Evolutionary conservation across 23 tunicate species (phyloP).

Genomic region (Aplidium turbinatum): DNA sequence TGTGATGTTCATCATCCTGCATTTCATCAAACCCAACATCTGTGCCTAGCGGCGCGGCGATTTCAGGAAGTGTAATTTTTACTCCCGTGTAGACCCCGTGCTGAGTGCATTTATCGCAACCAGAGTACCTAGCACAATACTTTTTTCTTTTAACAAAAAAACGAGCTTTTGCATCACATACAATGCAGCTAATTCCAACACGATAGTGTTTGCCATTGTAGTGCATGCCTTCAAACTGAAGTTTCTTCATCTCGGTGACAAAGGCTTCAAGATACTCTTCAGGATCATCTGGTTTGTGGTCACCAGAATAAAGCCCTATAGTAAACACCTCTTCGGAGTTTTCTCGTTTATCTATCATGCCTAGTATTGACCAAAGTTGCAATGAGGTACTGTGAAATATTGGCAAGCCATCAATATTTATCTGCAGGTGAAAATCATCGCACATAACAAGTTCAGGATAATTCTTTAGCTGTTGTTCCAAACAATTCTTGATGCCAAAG

Average conservation of each 20-base stretch:
- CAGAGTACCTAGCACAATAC: conserved; percentile 36
- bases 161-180: conserved; percentile 63
- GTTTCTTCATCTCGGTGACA: conserved; percentile 28
- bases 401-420: conserved; percentile 60
- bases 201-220: background rate
- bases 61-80: conserved; percentile 35
- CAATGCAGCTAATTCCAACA: conserved; percentile 18
- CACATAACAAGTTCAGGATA: background rate
- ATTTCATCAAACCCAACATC: conserved; percentile 26
- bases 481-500: conserved; percentile 26
- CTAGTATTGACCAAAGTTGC: conserved; percentile 51
- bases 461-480: background rate
- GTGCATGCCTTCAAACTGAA: conserved; percentile 10
- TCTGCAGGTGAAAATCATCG: conserved; percentile 17
- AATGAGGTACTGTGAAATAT: conserved; percentile 38
- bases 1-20: conserved; percentile 37
- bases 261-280: conserved; percentile 41
- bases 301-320: conserved; percentile 40
- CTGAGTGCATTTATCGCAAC: conserved; percentile 47
- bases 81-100: conserved; percentile 28
- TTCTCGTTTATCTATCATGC: conserved; percentile 5
- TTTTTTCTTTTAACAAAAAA: conserved; percentile 37
- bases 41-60: conserved; percentile 20
- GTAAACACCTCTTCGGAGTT: conserved; percentile 11
- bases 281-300: conserved; percentile 34